A percentile compares a stretch with the other conserved stretches of the same genome.
These are phyloP conservation scores for Sisyra terminalis DNA, from an alignment of 2,888 invertebrate species.

Conservation along the genomic window DNA sequence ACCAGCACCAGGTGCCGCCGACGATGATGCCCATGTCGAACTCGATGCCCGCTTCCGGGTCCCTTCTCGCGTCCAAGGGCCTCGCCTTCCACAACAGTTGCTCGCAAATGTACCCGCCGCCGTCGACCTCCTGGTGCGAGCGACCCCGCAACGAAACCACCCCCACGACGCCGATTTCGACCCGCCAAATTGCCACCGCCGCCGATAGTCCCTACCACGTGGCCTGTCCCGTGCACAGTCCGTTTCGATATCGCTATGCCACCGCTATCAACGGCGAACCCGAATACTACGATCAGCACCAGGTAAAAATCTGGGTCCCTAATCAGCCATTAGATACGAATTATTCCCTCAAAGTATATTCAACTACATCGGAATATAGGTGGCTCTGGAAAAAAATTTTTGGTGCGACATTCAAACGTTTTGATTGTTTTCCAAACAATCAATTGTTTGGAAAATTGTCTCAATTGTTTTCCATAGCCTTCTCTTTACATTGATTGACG, in stretches of 20 bases:
- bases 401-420: no score
- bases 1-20: background rate
- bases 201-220: conserved; percentile 31
- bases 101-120: conserved; percentile 22
- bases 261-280: conserved; percentile 29
- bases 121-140: conserved; percentile 28
- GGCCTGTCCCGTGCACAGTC: conserved; percentile 60
- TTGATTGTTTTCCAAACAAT: no score
- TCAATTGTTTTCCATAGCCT: no score
- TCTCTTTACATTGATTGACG: no score
- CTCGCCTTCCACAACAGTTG: conserved; percentile 19
- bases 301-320: conserved; percentile 24
- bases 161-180: conserved; percentile 32
- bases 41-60: conserved; percentile 4
- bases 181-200: conserved; percentile 26
- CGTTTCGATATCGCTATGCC: conserved; percentile 44
- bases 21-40: conserved; percentile 3
- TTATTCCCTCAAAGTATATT: no score
- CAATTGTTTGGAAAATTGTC: no score
- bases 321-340: no score
- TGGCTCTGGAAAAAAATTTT: no score
- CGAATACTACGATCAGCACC: conserved; percentile 29
- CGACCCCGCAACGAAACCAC: conserved; percentile 28
- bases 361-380: no score
- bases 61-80: conserved; percentile 17